phyloP scores from a whole-genome alignment of 2,888 invertebrate species.

The Clistopyga incitator region DNA sequence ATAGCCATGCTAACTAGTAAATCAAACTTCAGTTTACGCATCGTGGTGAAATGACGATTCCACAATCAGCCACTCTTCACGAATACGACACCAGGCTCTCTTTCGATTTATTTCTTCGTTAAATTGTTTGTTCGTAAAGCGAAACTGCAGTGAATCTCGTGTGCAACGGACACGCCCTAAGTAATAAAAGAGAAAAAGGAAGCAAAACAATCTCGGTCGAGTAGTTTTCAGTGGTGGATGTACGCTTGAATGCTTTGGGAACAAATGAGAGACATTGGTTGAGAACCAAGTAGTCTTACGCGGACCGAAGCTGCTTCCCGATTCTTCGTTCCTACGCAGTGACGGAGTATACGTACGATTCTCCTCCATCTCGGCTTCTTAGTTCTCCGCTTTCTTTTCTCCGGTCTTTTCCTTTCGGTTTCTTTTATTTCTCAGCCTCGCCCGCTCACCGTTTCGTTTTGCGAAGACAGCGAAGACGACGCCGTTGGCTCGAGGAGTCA shows the following conservation, averaged over 20 bases:
- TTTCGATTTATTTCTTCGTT: not conserved
- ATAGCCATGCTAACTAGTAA: no score
- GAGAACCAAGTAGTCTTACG: conserved; percentile 31
- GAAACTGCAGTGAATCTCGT: not conserved
- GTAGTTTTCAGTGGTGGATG: conserved; percentile 39
- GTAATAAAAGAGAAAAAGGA: not conserved
- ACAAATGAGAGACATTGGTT: conserved; percentile 63
- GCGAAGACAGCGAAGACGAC: conserved; percentile 17
- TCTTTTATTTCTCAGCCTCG: not conserved
- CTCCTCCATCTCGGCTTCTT: conserved; percentile 28
- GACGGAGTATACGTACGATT: conserved; percentile 36
- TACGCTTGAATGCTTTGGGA: conserved; percentile 49
- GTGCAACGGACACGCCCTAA: not conserved
- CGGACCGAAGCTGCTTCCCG: conserved; percentile 11
- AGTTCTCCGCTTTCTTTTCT: conserved; percentile 27
- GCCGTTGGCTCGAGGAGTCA: conserved; percentile 51
- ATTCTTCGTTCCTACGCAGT: conserved; percentile 36
- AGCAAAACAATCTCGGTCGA: conserved; percentile 41
- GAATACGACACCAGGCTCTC: not conserved
- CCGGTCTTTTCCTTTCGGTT: not conserved
- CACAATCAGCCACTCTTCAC: not conserved
- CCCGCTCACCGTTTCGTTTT: conserved; percentile 24
- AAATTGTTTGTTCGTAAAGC: not conserved
- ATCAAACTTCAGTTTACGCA: not conserved
- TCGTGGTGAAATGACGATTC: not conserved